Base-by-base conservation (phyloP, 37 sponge, comb jelly and placozoan genomes). In the Aplysina aerophoba region DNA sequence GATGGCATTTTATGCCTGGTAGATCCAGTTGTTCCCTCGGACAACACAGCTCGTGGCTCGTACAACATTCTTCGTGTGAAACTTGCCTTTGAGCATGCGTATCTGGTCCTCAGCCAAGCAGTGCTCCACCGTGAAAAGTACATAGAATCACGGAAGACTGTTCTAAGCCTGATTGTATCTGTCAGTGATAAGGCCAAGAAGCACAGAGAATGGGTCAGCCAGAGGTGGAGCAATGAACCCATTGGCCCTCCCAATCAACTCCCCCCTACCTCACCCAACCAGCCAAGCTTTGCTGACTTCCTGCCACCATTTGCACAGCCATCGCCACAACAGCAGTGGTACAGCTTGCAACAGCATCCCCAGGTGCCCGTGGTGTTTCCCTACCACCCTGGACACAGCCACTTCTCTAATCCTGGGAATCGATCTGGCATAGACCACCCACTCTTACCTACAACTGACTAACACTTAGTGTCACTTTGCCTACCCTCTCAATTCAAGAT, bases 51-150 rank as follows among this genome's bases (percentile, higher is more conserved):
- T 28, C 81, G 90, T n/a, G 92, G 95, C 0, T 94, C 95, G 57
- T 97, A 85, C 60, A 88, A 93, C 50, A 81, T 92, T 61, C 71
- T 81, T 63, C 85, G 91, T 21, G 96, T 94, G 25, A 94, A 91
- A 44, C 80, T 69, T 28, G 87, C 97, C 5, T 97, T 97, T 68
- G 97, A 97, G n/a, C 78, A 94, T 60, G 97, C 97, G 19, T 94
- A 85, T 73, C 59, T 86, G 19, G 55, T 81, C 33, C 84, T 97
- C 0, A 85, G 88, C 81, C 84, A 55, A 14, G 84, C 86, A 27
- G 91, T 90, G 38, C 78, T 96, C 39, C 73, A 55, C 17, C 37
- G 90, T 55, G 90, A 87, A 33, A 81, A 12, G 15, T 17, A 75
- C 13, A 14, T 75, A 24, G 41, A 36, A 21, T 75, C 78, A 2